Percentiles rank a stretch among this genome's conserved stretches.
These are phyloP conservation scores for Cataglyphis livida DNA, from an alignment of 2,888 invertebrate genomes.

Conservation along the genomic window DNA sequence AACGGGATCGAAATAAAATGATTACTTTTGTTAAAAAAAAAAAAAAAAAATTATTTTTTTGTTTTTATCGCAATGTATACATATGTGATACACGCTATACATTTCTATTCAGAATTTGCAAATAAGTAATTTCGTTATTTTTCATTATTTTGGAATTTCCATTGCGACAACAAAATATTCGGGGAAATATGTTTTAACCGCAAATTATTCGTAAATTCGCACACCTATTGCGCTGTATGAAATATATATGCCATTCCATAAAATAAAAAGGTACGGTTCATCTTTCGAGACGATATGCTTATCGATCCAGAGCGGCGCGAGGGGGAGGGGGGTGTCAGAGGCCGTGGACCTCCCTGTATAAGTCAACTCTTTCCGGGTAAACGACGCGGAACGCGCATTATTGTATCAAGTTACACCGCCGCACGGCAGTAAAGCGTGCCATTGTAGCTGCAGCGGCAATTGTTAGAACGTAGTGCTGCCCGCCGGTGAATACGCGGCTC, in stretches of 20 bases:
- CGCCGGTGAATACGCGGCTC: conserved; percentile 35
- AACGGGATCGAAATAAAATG: background rate
- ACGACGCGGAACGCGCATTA: conserved; percentile 73
- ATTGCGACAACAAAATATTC: background rate
- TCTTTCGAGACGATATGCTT: conserved; percentile 3
- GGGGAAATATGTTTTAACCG: background rate
- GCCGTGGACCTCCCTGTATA: conserved; percentile 35
- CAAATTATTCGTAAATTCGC: background rate
- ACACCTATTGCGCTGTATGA: background rate
- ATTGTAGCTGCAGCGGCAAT: conserved; percentile 69
- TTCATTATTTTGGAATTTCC: background rate
- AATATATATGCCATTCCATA: background rate
- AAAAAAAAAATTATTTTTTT: background rate
- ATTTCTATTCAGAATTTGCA: conserved; percentile 11
- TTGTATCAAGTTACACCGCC: conserved; percentile 73
- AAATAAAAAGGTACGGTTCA: background rate
- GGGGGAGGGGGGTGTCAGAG: background rate
- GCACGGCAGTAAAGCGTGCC: conserved; percentile 70
- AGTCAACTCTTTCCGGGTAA: conserved; percentile 64
- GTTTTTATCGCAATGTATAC: conserved; percentile 8
- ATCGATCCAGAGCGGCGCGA: background rate
- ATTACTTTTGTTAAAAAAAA: background rate
- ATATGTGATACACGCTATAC: background rate
- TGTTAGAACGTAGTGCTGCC: conserved; percentile 67
- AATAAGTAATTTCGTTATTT: conserved; percentile 29